Conservation (phyloP, 2,797 vertebrate species). For the Alfaro cultratus region DNA sequence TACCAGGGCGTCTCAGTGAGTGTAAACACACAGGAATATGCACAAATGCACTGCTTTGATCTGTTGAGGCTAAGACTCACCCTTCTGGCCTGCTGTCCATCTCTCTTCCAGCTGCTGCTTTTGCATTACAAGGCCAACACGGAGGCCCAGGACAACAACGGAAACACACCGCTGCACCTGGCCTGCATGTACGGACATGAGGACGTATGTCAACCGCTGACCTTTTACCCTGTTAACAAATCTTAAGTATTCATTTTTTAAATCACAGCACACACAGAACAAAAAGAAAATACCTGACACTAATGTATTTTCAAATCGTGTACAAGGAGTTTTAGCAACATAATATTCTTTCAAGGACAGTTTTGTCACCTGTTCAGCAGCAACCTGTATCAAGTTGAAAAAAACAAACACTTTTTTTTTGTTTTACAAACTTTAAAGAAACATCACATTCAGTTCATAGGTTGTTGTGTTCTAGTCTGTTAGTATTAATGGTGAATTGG, state of each 20-base stretch:
- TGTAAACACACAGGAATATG: neutral
- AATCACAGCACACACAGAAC: neutral
- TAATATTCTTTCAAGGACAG: neutral
- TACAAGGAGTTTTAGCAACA: too few relatives aligned
- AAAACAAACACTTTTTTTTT: neutral
- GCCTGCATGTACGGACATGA: conserved; percentile 95
- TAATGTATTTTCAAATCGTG: neutral
- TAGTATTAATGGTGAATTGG: neutral
- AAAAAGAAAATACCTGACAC: neutral
- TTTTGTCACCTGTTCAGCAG: neutral
- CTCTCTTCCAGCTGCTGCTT: conserved; percentile 85
- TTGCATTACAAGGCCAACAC: conserved; percentile 91
- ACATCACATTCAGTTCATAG: neutral
- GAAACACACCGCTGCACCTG: conserved; percentile 92
- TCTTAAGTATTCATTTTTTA: neutral
- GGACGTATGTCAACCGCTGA: conserved; percentile 84
- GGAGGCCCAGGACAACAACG: conserved; percentile 92
- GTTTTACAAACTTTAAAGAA: neutral
- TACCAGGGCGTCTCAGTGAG: conserved; percentile 93
- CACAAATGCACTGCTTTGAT: neutral
- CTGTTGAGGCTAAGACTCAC: neutral
- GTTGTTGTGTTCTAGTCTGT: neutral
- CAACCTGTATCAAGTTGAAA: neutral
- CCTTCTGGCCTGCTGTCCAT: neutral
- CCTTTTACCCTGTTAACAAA: neutral